Base-by-base conservation (phyloP, 2,888 invertebrate species). In the Prosapia bicincta region DNA sequence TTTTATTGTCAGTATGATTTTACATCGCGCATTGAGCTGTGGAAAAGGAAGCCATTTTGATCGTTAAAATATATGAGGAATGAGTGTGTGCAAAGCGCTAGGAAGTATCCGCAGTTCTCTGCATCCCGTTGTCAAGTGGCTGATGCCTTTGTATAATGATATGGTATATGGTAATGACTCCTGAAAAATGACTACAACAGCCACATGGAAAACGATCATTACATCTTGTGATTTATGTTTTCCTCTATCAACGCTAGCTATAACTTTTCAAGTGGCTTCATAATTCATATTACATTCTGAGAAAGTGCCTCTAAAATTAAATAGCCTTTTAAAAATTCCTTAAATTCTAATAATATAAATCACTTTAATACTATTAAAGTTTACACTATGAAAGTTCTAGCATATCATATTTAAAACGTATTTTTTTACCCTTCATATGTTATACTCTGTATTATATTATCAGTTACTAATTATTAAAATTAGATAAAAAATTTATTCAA, bases 41-140 rank as follows among this genome's bases (percentile, higher is more conserved):
- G 38, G 24, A 69, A 70, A 70, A 38, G 38, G 43, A 25, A 25
- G 24, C 38, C 38, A 26, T 70, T 70, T 24, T 7, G 23, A 43
- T 72, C 72, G 72, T 72, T 72, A 72, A 72, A 72, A 72, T 72
- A 72, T 72, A 72, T 72, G 72, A 28, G 66, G 3, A 54, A 54
- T 54, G 54, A 13, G 20, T 20, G n/a, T 5, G 20, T 3, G 54
- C 1, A 54, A 13, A 3, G 54, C 54, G 2, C 13, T 9, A 38
- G 38, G 38, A 38, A 38, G 15, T 38, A 38, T 38, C 38, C 38
- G 38, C 38, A 38, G 38, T 38, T 38, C 10, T 13, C 7, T 2
- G 15, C 38, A 38, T 38, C 15, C 38, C 7, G 54, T 54, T 20
- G 54, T 20, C 54, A 54, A 54, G 54, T 20, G 54, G 54, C 54